These are phyloP conservation scores for Epicauta chinensis DNA, from an alignment of 1,140 invertebrate species.

Conservation along the genomic window DNA sequence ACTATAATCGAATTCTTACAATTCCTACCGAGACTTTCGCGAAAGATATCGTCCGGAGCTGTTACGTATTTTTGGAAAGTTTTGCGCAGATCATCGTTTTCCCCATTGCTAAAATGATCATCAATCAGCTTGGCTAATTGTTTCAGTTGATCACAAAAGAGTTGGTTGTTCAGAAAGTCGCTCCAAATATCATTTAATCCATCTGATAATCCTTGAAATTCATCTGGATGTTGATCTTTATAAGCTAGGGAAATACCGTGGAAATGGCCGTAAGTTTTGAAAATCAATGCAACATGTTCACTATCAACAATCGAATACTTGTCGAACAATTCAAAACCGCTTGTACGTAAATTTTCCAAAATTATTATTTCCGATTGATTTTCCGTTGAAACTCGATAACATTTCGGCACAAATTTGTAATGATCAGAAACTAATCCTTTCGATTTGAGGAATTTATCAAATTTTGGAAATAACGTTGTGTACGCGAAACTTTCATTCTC, in stretches of 20 bases:
- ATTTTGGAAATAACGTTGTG: neutral
- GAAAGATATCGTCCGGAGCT: too few species aligned
- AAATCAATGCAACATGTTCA: constrained; percentile 42
- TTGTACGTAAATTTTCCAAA: constrained; percentile 46
- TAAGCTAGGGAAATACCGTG: constrained; percentile 48
- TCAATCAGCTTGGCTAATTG: constrained; percentile 36
- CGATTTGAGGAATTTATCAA: neutral
- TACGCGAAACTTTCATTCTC: constrained; percentile 2
- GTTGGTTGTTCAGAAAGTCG: neutral
- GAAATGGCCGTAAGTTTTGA: constrained; percentile 46
- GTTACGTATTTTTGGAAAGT: too few species aligned
- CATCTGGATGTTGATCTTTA: constrained; percentile 25
- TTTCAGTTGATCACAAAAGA: constrained; percentile 28
- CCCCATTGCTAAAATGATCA: neutral
- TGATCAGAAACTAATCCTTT: neutral
- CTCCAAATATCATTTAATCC: neutral
- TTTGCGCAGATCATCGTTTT: neutral
- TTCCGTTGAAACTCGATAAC: constrained; percentile 34
- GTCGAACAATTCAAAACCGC: constrained; percentile 43
- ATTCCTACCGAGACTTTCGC: too few species aligned
- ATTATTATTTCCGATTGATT: constrained; percentile 45
- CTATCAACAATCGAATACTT: constrained; percentile 40
- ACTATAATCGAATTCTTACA: neutral
- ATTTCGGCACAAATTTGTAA: constrained; percentile 30
- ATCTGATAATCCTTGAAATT: constrained; percentile 26